Evolutionary conservation across 2,797 vertebrate species (phyloP).

Genomic region (Enteromius mattozi): DNA sequence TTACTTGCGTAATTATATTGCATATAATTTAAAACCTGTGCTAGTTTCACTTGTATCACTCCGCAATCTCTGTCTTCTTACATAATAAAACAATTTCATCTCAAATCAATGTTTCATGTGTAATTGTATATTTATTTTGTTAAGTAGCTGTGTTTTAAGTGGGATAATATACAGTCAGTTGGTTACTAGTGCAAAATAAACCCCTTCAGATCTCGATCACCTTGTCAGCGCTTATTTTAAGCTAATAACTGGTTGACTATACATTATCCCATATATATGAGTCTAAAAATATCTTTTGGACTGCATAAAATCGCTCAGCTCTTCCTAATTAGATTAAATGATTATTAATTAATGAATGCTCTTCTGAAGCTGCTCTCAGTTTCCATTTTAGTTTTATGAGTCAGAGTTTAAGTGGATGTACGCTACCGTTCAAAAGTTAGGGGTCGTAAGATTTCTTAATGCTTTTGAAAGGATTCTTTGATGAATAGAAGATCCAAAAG

Average conservation of each 20-base stretch:
- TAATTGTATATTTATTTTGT: background rate
- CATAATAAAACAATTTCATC: background rate
- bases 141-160: background rate
- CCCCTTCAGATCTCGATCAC: background rate
- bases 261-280: background rate
- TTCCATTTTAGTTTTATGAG: background rate
- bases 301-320: background rate
- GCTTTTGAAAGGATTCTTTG: background rate
- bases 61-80: background rate
- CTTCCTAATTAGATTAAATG: background rate
- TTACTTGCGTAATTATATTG: background rate
- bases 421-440: background rate
- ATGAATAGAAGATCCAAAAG: background rate
- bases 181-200: background rate
- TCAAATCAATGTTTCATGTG: background rate
- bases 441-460: background rate
- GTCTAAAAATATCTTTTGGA: background rate
- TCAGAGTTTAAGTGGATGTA: background rate
- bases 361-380: background rate
- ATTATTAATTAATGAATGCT: conserved; percentile 12
- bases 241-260: background rate
- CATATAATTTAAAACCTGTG: background rate
- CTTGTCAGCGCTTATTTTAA: background rate
- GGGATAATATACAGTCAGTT: background rate
- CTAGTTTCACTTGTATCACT: background rate